Conservation (phyloP, 2,888 invertebrate genomes). For the Venustoraphidia nigricollis region DNA sequence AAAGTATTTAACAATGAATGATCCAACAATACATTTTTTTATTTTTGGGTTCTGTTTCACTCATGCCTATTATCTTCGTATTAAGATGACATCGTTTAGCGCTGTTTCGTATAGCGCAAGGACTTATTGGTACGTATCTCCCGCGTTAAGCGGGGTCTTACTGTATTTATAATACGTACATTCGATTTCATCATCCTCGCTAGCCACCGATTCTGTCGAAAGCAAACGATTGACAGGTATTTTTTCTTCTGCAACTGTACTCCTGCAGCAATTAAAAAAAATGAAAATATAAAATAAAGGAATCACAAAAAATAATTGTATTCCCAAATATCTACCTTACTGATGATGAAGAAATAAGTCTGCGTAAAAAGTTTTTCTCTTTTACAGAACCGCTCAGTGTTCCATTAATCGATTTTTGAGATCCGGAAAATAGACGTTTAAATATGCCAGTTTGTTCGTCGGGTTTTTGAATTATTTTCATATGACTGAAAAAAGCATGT, state of each 20-base stretch:
- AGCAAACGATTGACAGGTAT: slow-evolving; percentile 22
- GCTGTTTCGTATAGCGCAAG: no score
- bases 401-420: background rate
- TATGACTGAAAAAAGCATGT: no score
- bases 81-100: no score
- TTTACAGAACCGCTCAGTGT: background rate
- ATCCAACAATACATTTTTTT: background rate
- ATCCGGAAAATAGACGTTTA: slow-evolving; percentile 20
- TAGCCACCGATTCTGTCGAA: slow-evolving; percentile 27
- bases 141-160: no score
- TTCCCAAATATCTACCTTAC: background rate
- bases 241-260: slow-evolving; percentile 18
- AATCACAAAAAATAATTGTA: no score
- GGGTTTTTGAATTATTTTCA: no score
- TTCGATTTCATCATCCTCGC: slow-evolving; percentile 21
- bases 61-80: no score
- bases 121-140: no score
- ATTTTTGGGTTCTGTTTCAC: no score
- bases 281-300: background rate
- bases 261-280: slow-evolving; percentile 6
- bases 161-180: no score
- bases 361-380: slow-evolving; percentile 19
- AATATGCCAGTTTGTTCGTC: slow-evolving; percentile 14
- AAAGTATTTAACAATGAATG: no score
- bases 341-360: slow-evolving; percentile 17